Conservation (phyloP, 1,140 invertebrate species). For the Brachionus manjavacas region DNA sequence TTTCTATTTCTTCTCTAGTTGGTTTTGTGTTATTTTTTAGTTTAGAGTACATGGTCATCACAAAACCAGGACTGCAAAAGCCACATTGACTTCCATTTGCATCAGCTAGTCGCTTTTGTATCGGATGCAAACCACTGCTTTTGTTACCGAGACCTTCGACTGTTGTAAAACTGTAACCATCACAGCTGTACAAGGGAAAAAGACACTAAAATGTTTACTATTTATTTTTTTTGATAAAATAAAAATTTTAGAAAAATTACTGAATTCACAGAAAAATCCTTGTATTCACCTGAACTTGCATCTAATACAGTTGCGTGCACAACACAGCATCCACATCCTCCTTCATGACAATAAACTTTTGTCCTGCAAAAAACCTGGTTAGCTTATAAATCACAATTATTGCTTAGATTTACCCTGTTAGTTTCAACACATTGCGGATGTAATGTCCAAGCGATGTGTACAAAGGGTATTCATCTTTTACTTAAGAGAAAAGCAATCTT, state of each 20-base stretch:
- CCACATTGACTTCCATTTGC: conserved; percentile 56
- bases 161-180: conserved; percentile 72
- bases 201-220: conserved; percentile 63
- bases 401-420: background rate
- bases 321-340: conserved; percentile 73
- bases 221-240: background rate
- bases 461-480: conserved; percentile 11
- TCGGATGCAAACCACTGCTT: background rate
- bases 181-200: conserved; percentile 65
- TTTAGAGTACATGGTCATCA: conserved; percentile 53
- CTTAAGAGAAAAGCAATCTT: background rate
- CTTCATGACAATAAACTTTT: conserved; percentile 71
- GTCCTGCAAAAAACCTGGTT: conserved; percentile 58
- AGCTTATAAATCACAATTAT: too few relatives aligned
- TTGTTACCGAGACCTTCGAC: conserved; percentile 61
- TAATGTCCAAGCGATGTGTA: background rate
- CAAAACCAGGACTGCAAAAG: conserved; percentile 57
- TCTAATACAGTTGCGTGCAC: conserved; percentile 55
- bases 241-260: conserved; percentile 58
- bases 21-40: conserved; percentile 48
- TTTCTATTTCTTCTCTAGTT: conserved; percentile 49
- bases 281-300: conserved; percentile 60
- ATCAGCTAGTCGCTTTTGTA: conserved; percentile 54
- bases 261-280: conserved; percentile 69
- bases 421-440: conserved; percentile 26